These are phyloP conservation scores for Halocaridina rubra DNA, from an alignment of 2,888 invertebrate species.

Conservation along the genomic window DNA sequence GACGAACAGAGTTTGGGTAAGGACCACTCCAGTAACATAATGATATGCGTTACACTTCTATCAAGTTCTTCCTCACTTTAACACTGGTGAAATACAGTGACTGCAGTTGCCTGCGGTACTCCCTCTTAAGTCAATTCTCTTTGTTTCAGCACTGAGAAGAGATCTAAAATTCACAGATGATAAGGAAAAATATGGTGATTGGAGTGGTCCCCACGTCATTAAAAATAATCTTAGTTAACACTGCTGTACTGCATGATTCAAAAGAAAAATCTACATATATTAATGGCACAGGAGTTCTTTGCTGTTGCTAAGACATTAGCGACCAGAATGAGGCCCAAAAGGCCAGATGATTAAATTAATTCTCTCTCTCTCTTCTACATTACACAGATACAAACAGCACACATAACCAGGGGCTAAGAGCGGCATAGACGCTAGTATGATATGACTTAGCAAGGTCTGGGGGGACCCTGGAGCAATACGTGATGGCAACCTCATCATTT, in stretches of 20 bases:
- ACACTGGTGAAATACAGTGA: too few relatives aligned
- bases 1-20: neutral
- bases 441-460: constrained; percentile 43
- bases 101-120: too few relatives aligned
- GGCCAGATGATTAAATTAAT: constrained; percentile 13
- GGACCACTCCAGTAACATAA: neutral
- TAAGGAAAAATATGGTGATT: too few relatives aligned
- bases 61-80: neutral
- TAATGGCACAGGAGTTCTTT: constrained; percentile 44
- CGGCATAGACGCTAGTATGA: constrained; percentile 46
- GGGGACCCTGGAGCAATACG: constrained; percentile 28
- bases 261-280: neutral
- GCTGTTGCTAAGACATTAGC: constrained; percentile 24
- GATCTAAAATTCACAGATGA: too few relatives aligned
- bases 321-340: constrained; percentile 39
- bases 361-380: constrained; percentile 32
- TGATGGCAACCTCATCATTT: constrained; percentile 22
- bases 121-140: too few relatives aligned
- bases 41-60: neutral
- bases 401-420: constrained; percentile 46
- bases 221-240: constrained; percentile 14
- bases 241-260: constrained; percentile 15
- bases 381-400: constrained; percentile 55
- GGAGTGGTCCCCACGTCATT: constrained; percentile 7
- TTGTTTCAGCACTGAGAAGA: too few relatives aligned